Base-by-base conservation (phyloP, 2,888 invertebrate genomes). In the Caenorhabditis doughertyi region DNA sequence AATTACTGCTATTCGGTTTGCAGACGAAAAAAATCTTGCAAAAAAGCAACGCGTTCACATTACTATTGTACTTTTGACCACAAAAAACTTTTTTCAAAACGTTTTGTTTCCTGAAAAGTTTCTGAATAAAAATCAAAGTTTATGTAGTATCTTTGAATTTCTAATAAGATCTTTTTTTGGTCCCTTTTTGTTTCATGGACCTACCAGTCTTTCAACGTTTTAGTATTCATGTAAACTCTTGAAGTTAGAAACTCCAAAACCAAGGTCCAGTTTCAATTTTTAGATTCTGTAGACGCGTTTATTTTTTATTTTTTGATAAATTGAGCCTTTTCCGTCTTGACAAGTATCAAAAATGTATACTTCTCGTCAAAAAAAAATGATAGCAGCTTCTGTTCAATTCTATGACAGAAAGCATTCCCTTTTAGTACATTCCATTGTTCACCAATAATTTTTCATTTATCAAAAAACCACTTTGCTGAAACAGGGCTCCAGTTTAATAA, bases 281-380 rank as follows among this genome's bases (percentile, higher is more conserved):
- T 13, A 3, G 13, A 49, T 18, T 62, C n/a, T 49, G 18, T 18
- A n/a, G n/a, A 29, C 44, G 13, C 23, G n/a, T 60, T 39, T 1
- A 13, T 35, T 53, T 65, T 42, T 47, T 65, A 27, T 49, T 35
- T 70, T 81, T 70, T 81, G 81, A 74, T 81, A 81, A 72, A 80
- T 80, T 80, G 72, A 80, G 55, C 79, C 42, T 23, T 25, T 51
- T 13, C 11, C 23, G 51, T 18, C 27, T 55, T 23, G 62, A 49
- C 16, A 67, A 51, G 65, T 80, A 80, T 80, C 79, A 73, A 73
- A 80, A 72, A 80, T 80, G 79, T 72, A 80, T 77, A 68, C 77
- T 60, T 60, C 51, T 77, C 77, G 68, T 62, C 77, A 25, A 32
- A 60, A 35, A n/a, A n/a, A 62, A 67, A 49, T 67, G 39, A 51